These are phyloP conservation scores for Brachyptera risi DNA, from an alignment of 2,888 invertebrate genomes.

Conservation along the genomic window DNA sequence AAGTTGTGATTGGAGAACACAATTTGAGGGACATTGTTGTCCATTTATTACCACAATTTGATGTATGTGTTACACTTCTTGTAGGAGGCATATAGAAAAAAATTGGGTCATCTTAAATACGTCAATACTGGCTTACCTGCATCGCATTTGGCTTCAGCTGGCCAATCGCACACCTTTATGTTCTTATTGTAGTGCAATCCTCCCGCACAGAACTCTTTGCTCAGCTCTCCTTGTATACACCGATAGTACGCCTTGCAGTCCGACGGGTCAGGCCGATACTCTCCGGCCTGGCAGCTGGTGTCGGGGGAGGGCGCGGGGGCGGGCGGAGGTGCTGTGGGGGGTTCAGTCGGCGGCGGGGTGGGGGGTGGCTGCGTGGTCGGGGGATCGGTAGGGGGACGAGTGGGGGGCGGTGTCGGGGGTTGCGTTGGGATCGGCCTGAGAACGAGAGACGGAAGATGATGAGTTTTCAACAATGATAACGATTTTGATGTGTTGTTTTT, in stretches of 20 bases:
- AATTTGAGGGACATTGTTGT: too few species aligned
- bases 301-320: constrained; percentile 49
- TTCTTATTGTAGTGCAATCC: constrained; percentile 75
- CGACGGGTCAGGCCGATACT: constrained; percentile 55
- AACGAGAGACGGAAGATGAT: not conserved
- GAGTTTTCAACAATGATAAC: too few species aligned
- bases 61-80: too few species aligned
- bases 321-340: constrained; percentile 43
- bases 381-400: constrained; percentile 36
- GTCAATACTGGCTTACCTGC: too few species aligned
- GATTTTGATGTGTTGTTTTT: too few species aligned
- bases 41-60: too few species aligned
- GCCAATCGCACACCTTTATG: constrained; percentile 75
- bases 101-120: too few species aligned
- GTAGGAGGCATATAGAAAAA: too few species aligned
- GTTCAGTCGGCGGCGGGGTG: too few species aligned
- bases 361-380: constrained; percentile 38
- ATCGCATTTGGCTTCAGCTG: constrained; percentile 64
- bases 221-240: constrained; percentile 68
- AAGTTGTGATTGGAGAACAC: too few species aligned
- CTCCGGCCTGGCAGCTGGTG: constrained; percentile 45
- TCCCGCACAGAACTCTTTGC: constrained; percentile 69
- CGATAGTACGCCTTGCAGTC: constrained; percentile 74
- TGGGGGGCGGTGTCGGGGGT: constrained; percentile 28
- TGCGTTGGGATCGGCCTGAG: constrained; percentile 24